Conservation (phyloP, 2,888 invertebrate genomes). For the Napeogenes sylphis region DNA sequence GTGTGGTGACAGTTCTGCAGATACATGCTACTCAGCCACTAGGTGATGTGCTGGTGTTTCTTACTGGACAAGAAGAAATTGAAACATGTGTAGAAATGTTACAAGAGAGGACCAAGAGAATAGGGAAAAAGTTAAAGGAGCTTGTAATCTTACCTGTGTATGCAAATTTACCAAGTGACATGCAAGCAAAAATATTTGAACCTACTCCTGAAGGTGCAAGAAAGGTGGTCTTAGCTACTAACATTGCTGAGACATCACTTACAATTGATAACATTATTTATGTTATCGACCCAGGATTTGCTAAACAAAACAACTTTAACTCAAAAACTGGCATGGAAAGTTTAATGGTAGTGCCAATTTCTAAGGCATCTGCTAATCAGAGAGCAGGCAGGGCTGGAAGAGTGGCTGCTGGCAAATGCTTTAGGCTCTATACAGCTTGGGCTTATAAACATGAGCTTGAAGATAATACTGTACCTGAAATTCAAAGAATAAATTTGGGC, state of each 20-base stretch:
- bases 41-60: slow-evolving; percentile 97
- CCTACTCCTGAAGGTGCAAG: slow-evolving; percentile 97
- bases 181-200: slow-evolving; percentile 99
- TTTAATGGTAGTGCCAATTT: slow-evolving; percentile 98
- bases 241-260: slow-evolving; percentile 99
- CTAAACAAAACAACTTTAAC: slow-evolving; percentile 99
- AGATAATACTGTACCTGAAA: slow-evolving; percentile 98
- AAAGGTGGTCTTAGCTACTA: slow-evolving; percentile 98
- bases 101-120: slow-evolving; percentile 91
- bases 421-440: slow-evolving; percentile 98
- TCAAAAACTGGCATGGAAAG: slow-evolving; percentile 99
- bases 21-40: slow-evolving; percentile 98
- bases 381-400: slow-evolving; percentile 96
- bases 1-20: slow-evolving; percentile 97
- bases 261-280: slow-evolving; percentile 99
- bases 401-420: slow-evolving; percentile 98
- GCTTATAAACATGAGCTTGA: slow-evolving; percentile 98
- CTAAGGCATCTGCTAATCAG: slow-evolving; percentile 98
- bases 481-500: slow-evolving; percentile 97
- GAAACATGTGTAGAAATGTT: slow-evolving; percentile 93
- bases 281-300: slow-evolving; percentile 99
- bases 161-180: slow-evolving; percentile 98
- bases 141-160: slow-evolving; percentile 96
- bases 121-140: slow-evolving; percentile 96
- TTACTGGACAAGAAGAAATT: slow-evolving; percentile 95